Evolutionary conservation across 2,113 vertebrate genomes (phyloP), one percentile per base, ranked within the genome.

Genomic region (Bambusicola thoracicus): DNA sequence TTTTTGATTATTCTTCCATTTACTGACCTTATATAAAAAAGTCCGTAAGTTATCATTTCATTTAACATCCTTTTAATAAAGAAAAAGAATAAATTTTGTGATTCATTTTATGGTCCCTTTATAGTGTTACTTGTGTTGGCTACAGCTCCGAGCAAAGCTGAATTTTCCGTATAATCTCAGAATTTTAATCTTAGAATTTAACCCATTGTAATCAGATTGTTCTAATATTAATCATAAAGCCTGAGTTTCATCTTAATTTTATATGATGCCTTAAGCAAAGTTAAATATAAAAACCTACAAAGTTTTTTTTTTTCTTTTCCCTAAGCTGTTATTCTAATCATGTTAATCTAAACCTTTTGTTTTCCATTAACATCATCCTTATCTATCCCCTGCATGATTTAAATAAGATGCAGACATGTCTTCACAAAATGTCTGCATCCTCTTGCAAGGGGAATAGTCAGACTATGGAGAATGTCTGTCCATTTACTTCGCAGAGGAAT

Each of bases 21-120:
- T 27, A 32, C 5, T 69, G 46, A 15, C 11, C 84, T 90, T 81
- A 78, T 59, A 59, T n/a, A 51, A 55, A 72, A 90, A 86, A 70
- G 34, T 7, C 38, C 89, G 77, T 78, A 86, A 90, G 59, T 84
- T 92, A 94, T 70, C 51, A 84, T 89, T 94, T 93, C 61, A 22
- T 92, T 95, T 95, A 75, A 90, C 11, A 30, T 90, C 49, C 36
- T 63, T 81, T 59, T 92, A 95, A 91, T 80, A 66, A 81, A 81
- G 77, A 67, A 87, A 94, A n/a, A n/a, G n/a, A 85, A 76, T 87
- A 76, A 73, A 69, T 80, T 73, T 66, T 80, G 59, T 91, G 81
- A 32, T 91, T 92, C 49, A 40, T 91, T 95, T 91, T 94, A 89
- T 46, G 34, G 24, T 3, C 38, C 24, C 11, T 55, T 73, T 85